A percentile compares a stretch with the other conserved stretches of the same genome.
Conservation (phyloP, 1,140 invertebrate genomes). For the Radopholus similis region DNA sequence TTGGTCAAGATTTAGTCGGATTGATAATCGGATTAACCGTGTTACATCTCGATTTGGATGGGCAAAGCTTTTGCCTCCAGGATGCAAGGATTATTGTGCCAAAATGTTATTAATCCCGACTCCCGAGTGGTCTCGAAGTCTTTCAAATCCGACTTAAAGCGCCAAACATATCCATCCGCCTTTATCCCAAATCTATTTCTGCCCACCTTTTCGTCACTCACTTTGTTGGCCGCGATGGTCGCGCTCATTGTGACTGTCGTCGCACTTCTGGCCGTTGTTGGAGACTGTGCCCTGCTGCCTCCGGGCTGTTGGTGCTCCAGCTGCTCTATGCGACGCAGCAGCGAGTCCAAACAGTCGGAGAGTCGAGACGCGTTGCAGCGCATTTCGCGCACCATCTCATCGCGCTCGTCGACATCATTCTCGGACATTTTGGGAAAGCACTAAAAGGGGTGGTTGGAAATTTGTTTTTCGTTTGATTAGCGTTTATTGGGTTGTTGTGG, state of each 20-base stretch:
- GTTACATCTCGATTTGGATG: not conserved
- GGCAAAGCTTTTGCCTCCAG: not conserved
- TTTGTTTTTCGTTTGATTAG: too few species aligned
- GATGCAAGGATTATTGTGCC: too few species aligned
- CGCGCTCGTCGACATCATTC: not conserved
- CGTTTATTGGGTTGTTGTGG: too few species aligned
- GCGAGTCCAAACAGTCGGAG: slow-evolving; percentile 43
- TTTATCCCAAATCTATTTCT: too few species aligned
- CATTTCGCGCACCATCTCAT: slow-evolving; percentile 35
- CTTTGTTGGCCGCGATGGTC: slow-evolving; percentile 5
- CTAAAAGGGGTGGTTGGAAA: too few species aligned
- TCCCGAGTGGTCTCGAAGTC: too few species aligned
- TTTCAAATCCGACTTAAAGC: too few species aligned
- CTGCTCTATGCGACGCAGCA: slow-evolving; percentile 51
- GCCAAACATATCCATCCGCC: too few species aligned
- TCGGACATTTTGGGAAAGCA: not conserved
- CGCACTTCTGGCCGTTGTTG: slow-evolving; percentile 1
- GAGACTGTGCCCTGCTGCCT: not conserved
- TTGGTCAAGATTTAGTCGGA: not conserved
- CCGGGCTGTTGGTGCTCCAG: slow-evolving; percentile 31
- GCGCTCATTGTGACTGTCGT: not conserved
- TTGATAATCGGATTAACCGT: not conserved
- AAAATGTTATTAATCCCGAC: too few species aligned
- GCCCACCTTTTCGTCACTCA: not conserved
- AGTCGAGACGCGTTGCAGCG: slow-evolving; percentile 50